Conservation (phyloP, 2,113 vertebrate species). For the Tamias sibiricus region DNA sequence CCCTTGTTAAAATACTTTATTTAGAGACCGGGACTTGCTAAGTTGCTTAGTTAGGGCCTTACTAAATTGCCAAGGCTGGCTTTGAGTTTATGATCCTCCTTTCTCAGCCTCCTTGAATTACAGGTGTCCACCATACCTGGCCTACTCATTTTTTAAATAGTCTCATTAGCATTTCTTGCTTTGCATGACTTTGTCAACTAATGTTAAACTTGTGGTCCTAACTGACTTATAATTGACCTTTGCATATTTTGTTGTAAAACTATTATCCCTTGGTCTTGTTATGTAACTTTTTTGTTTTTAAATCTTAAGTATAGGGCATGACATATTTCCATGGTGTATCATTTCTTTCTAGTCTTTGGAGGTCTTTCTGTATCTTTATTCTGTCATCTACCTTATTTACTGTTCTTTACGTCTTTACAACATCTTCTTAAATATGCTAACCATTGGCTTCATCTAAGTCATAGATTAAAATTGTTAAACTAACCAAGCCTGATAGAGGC, state of each 20-base stretch:
- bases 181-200: neutral
- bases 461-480: neutral
- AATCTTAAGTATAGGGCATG: neutral
- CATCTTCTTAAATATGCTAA: neutral
- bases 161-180: neutral
- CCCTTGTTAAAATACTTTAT: no score
- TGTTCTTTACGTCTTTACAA: neutral
- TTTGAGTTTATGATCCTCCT: no score
- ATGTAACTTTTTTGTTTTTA: neutral
- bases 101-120: no score
- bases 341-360: neutral
- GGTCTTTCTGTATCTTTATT: conserved; percentile 24
- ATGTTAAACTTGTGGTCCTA: neutral
- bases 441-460: neutral
- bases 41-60: no score
- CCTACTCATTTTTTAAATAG: no score
- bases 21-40: no score
- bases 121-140: no score
- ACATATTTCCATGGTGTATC: neutral
- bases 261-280: neutral
- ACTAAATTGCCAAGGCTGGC: no score
- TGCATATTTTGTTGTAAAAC: neutral
- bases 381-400: neutral
- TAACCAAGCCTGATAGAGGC: neutral
- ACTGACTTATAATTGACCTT: conserved; percentile 26